These are phyloP conservation scores for Poecile montanus DNA, from an alignment of 2,797 vertebrate species.

Conservation along the genomic window DNA sequence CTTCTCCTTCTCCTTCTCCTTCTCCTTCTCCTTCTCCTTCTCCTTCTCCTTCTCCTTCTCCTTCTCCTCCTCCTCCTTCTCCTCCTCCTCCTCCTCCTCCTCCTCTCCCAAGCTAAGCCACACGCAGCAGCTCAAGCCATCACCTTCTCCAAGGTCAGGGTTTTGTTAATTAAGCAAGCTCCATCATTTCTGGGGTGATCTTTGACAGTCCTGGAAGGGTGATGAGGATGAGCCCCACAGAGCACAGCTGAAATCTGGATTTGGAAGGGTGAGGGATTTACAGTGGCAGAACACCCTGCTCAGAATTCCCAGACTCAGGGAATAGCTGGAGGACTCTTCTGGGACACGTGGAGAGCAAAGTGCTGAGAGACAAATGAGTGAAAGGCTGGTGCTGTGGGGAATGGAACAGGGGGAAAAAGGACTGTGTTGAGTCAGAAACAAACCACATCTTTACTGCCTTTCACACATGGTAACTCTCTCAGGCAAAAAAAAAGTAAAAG, in stretches of 20 bases:
- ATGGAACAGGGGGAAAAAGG: fast-evolving
- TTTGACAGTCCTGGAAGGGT: neutral
- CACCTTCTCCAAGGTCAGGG: too few relatives aligned
- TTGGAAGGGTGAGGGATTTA: neutral
- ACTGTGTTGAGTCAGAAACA: neutral
- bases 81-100: neutral
- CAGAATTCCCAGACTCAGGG: neutral
- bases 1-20: too few relatives aligned
- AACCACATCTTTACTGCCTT: neutral
- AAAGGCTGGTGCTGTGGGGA: neutral
- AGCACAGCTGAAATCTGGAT: neutral
- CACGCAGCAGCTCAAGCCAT: neutral
- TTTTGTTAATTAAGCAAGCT: neutral
- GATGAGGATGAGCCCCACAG: neutral
- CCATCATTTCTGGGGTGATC: neutral
- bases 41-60: too few relatives aligned
- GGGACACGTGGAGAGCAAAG: neutral
- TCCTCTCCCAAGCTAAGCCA: neutral
- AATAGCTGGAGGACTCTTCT: neutral
- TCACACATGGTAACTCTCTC: neutral
- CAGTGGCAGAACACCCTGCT: neutral
- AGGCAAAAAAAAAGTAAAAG: neutral
- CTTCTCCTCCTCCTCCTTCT: too few relatives aligned
- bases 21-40: too few relatives aligned
- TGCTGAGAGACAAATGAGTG: neutral